phyloP scores from a whole-genome alignment of 2,888 invertebrate genomes.

The Dione vanillae region DNA sequence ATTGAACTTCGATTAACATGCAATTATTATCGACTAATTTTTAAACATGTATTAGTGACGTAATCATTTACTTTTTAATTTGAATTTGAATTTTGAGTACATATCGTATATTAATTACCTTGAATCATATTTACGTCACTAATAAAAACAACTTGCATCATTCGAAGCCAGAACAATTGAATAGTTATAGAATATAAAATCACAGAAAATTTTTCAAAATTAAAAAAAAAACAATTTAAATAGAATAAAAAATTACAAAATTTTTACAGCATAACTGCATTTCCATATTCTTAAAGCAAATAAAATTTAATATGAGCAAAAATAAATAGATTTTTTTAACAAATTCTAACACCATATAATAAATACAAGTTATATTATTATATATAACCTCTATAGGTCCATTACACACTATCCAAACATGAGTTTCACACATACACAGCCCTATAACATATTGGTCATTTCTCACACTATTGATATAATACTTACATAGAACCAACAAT shows the following conservation, averaged over 20 bases:
- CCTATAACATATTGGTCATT: constrained; percentile 49
- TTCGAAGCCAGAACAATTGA: constrained; percentile 20
- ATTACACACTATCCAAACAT: constrained; percentile 38
- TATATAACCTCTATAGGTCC: constrained; percentile 21
- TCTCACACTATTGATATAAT: constrained; percentile 35
- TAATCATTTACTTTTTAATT: neutral
- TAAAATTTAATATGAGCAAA: constrained; percentile 20
- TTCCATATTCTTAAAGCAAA: constrained; percentile 17
- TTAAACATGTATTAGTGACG: constrained; percentile 20
- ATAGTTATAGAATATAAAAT: neutral
- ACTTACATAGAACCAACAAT: constrained; percentile 28
- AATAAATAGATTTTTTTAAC: constrained; percentile 4
- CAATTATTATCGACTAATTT: constrained; percentile 25
- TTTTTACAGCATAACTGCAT: neutral
- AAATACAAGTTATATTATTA: constrained; percentile 15
- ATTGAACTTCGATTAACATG: constrained; percentile 35
- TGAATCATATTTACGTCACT: constrained; percentile 12
- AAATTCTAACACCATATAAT: constrained; percentile 29
- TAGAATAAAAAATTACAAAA: neutral
- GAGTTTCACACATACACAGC: constrained; percentile 53
- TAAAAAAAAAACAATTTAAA: neutral
- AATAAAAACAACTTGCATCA: constrained; percentile 12
- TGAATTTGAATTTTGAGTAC: neutral
- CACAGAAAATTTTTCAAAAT: neutral
- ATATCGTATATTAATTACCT: neutral